Evolutionary conservation across 1,140 invertebrate species (phyloP), one percentile per base, ranked within the genome.

Genomic region (Diachasmimorpha longicaudata): DNA sequence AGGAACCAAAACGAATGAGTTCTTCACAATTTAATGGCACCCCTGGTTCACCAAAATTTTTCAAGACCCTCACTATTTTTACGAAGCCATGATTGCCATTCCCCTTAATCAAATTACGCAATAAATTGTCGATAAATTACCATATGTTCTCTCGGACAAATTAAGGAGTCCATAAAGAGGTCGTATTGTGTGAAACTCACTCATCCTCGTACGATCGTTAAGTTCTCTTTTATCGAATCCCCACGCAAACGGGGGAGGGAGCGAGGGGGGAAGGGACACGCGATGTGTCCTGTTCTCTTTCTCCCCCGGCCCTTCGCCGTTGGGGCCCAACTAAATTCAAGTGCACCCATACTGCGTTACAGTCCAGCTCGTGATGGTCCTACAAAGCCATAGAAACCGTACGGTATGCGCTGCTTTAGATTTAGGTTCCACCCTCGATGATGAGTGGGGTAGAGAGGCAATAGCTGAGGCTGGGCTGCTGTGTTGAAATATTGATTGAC

Each of bases 401-500:
- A 21, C 16, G 55, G 55, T 66, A 25, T 23, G 16, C 23, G 25
- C 39, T 39, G 66, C 36, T 68, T 68, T 68, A 37, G 66, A 68
- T 68, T 68, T 39, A 37, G 36, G 25, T 16, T 36, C 31, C 36
- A 39, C 36, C 31, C 31, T 39, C 66, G 25, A 68, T 68, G 66
- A 68, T 68, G 78, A 73, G 76, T 78, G 81, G 66, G 78, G 73
- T 48, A 72, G 31, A 31, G 31, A 31, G 31, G 73, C 39, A 36
- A 37, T 55, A 13, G 46, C 31, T 36, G 46, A 52, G 13, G 42
- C 44, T 44, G 48, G 48, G 39, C 36, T 25, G 14, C 72, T 23
- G 19, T 37, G 23, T 25, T 79, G 82, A 85, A 85, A 86, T 86
- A 87, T 87, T 87, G 85, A 87, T 87, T 87, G 85, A 87, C 85